Evolutionary conservation across 1,140 invertebrate species (phyloP), one percentile per base, ranked within the genome.

Genomic region (Drosophila nikananu): DNA sequence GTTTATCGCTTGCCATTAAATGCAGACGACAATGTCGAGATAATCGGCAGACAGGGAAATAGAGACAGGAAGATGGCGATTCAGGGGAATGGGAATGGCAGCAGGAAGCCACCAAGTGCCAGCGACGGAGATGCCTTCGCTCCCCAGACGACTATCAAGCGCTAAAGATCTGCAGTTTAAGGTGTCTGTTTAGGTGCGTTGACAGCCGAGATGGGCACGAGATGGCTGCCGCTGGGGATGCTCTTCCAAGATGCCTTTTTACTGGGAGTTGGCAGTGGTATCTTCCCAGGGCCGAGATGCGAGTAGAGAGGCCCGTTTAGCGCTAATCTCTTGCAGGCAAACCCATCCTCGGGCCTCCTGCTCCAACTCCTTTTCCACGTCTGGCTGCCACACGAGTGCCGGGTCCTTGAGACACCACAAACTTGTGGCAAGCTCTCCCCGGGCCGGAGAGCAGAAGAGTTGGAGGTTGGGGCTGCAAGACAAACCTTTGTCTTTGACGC

Each of bases 1-100:
- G 78, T 81, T 80, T 77, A 83, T 81, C 73, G 68, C 66, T 71
- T 32, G 81, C 78, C 84, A 89, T 87, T 87, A 87, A 87, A 63
- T 66, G 84, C 84, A 89, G 81, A 87, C 81, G 65, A 80, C 68
- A 73, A 73, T 60, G 62, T 70, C 42, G 44, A 86, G 83, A 86
- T 86, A 82, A 82, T 79, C 83, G 66, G 64, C 57, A 77, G 62
- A 48, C 57, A 48, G 67, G 27, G 44, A 71, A 52, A 61, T 32
- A 46, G 54, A 23, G 23, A 49, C 27, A 54, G 37, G 32, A 49
- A 65, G 60, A 72, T 82, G 66, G 17, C 21, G n/a, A 44, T 44
- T 27, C 57, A 2, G 8, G 52, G 32, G 15, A 23, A 30, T 58
- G 44, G 37, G 19, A 68, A 46, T 23, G 32, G 23, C 65, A 27